Percentiles rank a stretch among this genome's conserved stretches.
Conservation (phyloP, 2,888 invertebrate species). For the Acrobeloides nanus region DNA sequence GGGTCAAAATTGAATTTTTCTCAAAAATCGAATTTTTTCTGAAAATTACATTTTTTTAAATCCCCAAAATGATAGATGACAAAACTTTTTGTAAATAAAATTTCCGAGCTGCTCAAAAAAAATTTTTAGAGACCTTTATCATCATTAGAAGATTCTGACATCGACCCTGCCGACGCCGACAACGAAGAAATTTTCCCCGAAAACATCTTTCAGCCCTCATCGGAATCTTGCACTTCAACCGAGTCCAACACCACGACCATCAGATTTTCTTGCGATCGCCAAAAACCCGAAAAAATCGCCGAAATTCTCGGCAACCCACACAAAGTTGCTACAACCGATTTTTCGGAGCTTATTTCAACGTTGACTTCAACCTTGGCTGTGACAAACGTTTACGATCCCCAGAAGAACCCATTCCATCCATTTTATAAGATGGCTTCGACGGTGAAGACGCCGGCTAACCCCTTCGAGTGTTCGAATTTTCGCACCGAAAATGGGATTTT, state of each 20-base stretch:
- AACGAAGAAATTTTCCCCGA: constrained; percentile 6
- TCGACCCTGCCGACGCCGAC: neutral
- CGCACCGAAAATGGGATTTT: constrained; percentile 3
- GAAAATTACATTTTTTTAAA: no score
- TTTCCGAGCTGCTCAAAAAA: no score
- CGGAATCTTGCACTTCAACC: constrained; percentile 8
- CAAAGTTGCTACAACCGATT: constrained; percentile 11
- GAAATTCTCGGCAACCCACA: constrained; percentile 11
- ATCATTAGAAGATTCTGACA: no score
- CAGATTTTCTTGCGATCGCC: constrained; percentile 1
- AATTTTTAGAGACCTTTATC: no score
- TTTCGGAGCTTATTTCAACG: constrained; percentile 9
- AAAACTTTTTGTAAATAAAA: no score
- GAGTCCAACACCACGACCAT: constrained; percentile 1
- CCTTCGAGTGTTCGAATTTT: constrained; percentile 16
- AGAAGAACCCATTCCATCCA: constrained; percentile 20
- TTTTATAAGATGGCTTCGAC: constrained; percentile 6
- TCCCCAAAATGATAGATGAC: no score
- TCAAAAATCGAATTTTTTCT: no score
- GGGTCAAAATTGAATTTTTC: no score
- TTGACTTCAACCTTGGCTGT: constrained; percentile 8
- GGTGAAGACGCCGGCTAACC: no score
- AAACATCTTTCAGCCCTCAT: constrained; percentile 4
- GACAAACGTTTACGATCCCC: constrained; percentile 11
- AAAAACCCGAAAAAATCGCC: constrained; percentile 1